Base-by-base conservation (phyloP, 1,140 invertebrate species). In the Choristoneura fumiferana region DNA sequence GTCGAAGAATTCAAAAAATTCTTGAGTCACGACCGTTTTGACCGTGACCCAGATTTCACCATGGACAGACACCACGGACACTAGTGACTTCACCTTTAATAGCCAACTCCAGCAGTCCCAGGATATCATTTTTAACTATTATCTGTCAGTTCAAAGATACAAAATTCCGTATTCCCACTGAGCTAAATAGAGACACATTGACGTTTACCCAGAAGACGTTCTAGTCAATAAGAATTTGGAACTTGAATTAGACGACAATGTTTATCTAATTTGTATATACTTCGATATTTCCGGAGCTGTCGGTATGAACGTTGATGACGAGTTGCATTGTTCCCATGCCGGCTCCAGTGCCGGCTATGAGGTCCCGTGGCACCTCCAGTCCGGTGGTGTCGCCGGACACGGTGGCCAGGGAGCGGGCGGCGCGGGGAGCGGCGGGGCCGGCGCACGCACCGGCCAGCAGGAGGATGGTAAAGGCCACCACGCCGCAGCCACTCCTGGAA, bases 231-330 rank as follows among this genome's bases (percentile, higher is more conserved):
- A 2, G 22, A 29, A 29, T 29, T 29, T 29, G 2, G 6, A 29
- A 29, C 22, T 29, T 29, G 22, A 17, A 40, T 13, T 15, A 40
- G 13, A 40, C 10, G 3, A 8, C 14, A 40, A 13, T 40, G 40
- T 10, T 71, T 9, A 29, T 8, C 17, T 70, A 83, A 55, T 80
- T 76, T 5, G 78, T 78, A 56, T 66, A 75, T 15, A 88, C 78
- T 60, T 86, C 80, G 22, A 88, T 84, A 58, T 88, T 88, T 1
- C 85, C 85, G 29, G 72, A 62, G 57, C 78, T 86, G 58, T 88
- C 85, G 0, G 85, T 86, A 29, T 77, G 81, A 10, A 88, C 70
- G 52, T 88, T 88, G 1, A 88, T 65, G 4, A 88, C 84, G 0
- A 88, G 56, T 22, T 88, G 84, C 22, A 88, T 62, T 9, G 83